Conservation (phyloP, 2,888 invertebrate species). For the Anthoptus insignis region DNA sequence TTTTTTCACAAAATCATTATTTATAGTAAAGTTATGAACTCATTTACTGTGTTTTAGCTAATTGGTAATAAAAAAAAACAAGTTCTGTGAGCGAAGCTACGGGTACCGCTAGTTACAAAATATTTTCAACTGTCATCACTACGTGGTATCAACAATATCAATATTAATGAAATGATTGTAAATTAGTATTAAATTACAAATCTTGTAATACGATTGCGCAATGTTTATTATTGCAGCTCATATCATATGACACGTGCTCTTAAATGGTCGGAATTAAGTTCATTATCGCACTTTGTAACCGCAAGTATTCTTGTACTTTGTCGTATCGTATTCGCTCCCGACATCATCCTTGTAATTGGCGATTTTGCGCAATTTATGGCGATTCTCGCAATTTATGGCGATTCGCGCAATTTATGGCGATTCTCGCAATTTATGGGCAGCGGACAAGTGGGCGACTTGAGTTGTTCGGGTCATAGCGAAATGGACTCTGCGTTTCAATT, state of each 20-base stretch:
- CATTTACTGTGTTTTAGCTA: too few species aligned
- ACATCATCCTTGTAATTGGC: constrained; percentile 82
- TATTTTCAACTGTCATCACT: background rate
- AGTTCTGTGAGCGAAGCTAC: too few species aligned
- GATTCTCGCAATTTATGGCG: constrained; percentile 85
- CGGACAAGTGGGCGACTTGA: constrained; percentile 78
- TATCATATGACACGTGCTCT: background rate
- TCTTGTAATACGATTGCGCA: background rate
- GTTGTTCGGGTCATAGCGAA: constrained; percentile 63
- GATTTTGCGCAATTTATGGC: constrained; percentile 84
- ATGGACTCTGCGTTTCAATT: constrained; percentile 77
- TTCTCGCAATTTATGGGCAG: constrained; percentile 82
- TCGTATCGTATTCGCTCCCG: constrained; percentile 57
- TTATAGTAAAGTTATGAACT: too few species aligned
- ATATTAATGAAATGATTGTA: background rate
- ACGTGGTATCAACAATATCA: background rate
- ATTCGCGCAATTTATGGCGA: constrained; percentile 83
- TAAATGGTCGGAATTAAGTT: constrained; percentile 54
- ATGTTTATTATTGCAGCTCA: background rate
- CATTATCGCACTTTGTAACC: constrained; percentile 68
- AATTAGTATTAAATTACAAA: background rate
- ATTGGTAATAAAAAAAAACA: too few species aligned
- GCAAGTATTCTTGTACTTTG: constrained; percentile 46
- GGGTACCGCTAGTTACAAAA: background rate
- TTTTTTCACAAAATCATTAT: too few species aligned